These are phyloP conservation scores for Pipistrellus kuhlii DNA, from an alignment of 2,797 vertebrate genomes.

Conservation along the genomic window DNA sequence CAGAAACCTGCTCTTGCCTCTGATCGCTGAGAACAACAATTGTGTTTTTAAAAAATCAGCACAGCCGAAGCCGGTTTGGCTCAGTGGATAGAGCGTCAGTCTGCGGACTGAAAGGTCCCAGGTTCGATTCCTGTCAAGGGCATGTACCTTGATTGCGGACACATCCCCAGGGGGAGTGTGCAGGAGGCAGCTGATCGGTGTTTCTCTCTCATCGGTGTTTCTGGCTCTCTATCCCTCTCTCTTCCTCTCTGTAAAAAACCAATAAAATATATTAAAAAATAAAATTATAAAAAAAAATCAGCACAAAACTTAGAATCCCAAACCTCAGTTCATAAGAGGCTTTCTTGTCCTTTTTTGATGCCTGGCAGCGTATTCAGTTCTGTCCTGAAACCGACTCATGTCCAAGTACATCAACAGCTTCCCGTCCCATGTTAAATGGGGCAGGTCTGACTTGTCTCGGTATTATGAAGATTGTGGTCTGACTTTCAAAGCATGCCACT, in stretches of 20 bases:
- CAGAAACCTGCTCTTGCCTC: slow-evolving; percentile 29
- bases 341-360: slow-evolving; percentile 48
- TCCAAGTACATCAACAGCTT: slow-evolving; percentile 27
- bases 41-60: slow-evolving; percentile 59
- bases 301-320: slow-evolving; percentile 62
- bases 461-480: not conserved
- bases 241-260: too few relatives aligned
- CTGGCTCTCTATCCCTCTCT: too few relatives aligned
- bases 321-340: slow-evolving; percentile 54
- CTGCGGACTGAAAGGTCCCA: too few relatives aligned
- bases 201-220: too few relatives aligned
- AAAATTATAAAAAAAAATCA: slow-evolving; percentile 32
- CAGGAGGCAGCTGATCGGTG: too few relatives aligned
- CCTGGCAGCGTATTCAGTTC: slow-evolving; percentile 32
- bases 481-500: not conserved
- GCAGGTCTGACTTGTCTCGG: slow-evolving; percentile 19
- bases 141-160: too few relatives aligned
- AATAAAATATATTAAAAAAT: too few relatives aligned
- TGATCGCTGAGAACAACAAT: slow-evolving; percentile 64
- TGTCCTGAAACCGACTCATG: not conserved
- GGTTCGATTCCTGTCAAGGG: too few relatives aligned
- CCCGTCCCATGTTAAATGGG: not conserved
- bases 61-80: not conserved
- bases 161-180: too few relatives aligned
- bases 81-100: too few relatives aligned